Conservation (phyloP, 1,140 invertebrate genomes). For the Camponotus floridanus region DNA sequence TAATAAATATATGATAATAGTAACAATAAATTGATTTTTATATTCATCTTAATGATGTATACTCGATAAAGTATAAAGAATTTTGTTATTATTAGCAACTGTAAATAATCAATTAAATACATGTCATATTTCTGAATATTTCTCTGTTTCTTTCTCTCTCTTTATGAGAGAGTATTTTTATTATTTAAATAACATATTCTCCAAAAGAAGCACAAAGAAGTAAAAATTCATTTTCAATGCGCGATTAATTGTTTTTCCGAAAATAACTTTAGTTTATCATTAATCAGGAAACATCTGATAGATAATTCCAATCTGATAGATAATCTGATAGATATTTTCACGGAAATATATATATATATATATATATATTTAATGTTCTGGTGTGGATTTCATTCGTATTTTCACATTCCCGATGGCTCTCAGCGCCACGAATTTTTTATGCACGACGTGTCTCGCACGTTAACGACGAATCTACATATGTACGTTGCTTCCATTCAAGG, state of each 20-base stretch:
- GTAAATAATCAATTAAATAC: no score
- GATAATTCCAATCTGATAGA: no score
- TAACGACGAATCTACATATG: slow-evolving; percentile 57
- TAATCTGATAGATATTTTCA: background rate
- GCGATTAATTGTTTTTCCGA: background rate
- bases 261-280: background rate
- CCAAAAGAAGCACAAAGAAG: background rate
- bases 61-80: background rate
- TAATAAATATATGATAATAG: background rate
- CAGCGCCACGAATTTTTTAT: slow-evolving; percentile 63
- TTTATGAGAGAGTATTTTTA: background rate
- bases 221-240: background rate
- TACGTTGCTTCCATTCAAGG: slow-evolving; percentile 57
- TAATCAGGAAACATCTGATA: background rate
- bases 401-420: slow-evolving; percentile 55
- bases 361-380: slow-evolving; percentile 38
- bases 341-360: slow-evolving; percentile 45
- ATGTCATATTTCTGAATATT: no score
- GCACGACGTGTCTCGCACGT: slow-evolving; percentile 62
- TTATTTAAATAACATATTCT: slow-evolving; percentile 4
- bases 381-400: slow-evolving; percentile 56
- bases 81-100: background rate
- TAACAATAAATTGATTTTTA: background rate
- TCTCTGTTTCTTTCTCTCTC: no score
- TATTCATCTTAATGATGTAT: slow-evolving; percentile 4